Evolutionary conservation across 2,113 vertebrate genomes (phyloP), one percentile per base, ranked within the genome.

Genomic region (Paedocypris sp.): DNA sequence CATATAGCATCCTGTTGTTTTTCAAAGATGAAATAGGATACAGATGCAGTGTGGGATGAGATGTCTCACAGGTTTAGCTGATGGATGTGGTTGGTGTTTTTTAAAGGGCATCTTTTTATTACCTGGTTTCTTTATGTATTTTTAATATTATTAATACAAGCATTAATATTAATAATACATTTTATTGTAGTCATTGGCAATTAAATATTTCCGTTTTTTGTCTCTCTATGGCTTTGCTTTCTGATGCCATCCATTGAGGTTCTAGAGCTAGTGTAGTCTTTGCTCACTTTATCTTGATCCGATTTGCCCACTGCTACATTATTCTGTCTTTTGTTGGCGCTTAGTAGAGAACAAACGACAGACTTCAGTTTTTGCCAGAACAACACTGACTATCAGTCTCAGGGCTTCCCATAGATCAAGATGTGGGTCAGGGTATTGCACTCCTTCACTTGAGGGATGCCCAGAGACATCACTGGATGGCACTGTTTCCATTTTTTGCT

Each of bases 401-500:
- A 57, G 50, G 15, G 1, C 26, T 48, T 12, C 26, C 18, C 45
- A 9, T 13, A 62, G 45, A 64, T 56, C 28, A 60, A 36, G 46
- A 18, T 22, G 48, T 22, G 65, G 62, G 70, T 74, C 33, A 65
- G 61, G 20, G 61, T 67, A 66, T 60, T 68, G 59, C 60, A 65
- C 53, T 61, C 23, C 75, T n/a, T n/a, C 85, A 81, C 83, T 87
- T 87, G 82, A 90, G 88, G 86, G 90, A 87, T 88, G 88, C 89
- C 91, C 81, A 79, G 85, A 91, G 88, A 84, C 86, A 90, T 93
- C 93, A 95, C 93, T 94, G 94, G 93, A 97, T 98, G 93, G 94
- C 94, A 98, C 86, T 98, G 91, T 97, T 97, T 97, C 91, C 93
- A 92, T 93, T 90, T 89, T 91, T 88, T 88, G 88, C 89, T 81